A percentile compares a stretch with the other conserved stretches of the same genome.
Conservation (phyloP, 2,797 vertebrate genomes). For the Vespertilio murinus region DNA sequence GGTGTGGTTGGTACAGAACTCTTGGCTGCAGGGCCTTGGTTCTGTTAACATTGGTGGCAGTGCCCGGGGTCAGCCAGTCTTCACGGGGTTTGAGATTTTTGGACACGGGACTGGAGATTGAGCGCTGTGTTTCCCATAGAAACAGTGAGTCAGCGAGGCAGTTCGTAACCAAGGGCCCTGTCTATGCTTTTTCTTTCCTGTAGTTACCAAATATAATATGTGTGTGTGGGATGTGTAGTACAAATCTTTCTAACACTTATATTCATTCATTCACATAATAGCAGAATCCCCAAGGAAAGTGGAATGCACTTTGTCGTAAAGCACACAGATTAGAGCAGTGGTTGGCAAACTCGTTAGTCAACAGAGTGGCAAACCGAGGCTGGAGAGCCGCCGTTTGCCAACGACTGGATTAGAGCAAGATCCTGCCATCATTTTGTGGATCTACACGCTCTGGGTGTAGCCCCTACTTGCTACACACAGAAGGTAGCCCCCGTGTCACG, state of each 20-base stretch:
- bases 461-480: neutral
- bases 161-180: neutral
- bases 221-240: neutral
- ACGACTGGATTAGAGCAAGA: neutral
- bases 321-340: neutral
- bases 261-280: neutral
- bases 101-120: neutral
- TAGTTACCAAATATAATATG: neutral
- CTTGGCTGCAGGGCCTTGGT: neutral
- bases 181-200: neutral
- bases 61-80: neutral
- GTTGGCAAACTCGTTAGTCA: no score
- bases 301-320: neutral
- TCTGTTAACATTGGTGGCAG: neutral
- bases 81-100: conserved; percentile 25
- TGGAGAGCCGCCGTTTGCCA: no score
- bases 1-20: neutral
- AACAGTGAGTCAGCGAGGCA: neutral
- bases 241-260: conserved; percentile 21
- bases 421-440: neutral
- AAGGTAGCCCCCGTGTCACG: neutral
- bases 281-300: neutral
- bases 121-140: neutral
- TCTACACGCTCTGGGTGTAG: neutral
- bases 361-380: no score